Conservation (phyloP, 2,888 invertebrate genomes). For the Andrena praecox region DNA sequence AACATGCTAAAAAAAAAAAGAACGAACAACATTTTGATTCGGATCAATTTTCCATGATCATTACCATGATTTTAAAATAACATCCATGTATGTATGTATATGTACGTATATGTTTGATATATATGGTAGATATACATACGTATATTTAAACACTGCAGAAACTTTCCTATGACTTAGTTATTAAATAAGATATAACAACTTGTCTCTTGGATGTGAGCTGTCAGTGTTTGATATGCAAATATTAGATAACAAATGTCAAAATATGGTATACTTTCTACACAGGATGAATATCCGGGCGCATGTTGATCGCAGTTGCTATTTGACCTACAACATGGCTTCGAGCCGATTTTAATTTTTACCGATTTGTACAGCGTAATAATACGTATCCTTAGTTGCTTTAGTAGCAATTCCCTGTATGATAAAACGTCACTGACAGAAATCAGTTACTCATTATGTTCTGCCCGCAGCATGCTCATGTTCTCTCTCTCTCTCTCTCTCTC, state of each 20-base stretch:
- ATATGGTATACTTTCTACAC: constrained; percentile 31
- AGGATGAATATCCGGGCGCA: constrained; percentile 3
- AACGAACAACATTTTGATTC: constrained; percentile 12
- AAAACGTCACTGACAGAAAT: background rate
- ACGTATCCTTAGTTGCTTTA: constrained; percentile 19
- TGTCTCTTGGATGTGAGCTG: constrained; percentile 19
- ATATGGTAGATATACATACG: too few species aligned
- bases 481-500: constrained; percentile 4
- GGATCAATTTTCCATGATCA: constrained; percentile 24
- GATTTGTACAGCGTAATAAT: constrained; percentile 33
- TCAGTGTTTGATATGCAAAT: constrained; percentile 17
- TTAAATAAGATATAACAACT: constrained; percentile 14
- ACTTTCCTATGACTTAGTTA: constrained; percentile 49
- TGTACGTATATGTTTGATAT: background rate
- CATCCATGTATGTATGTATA: constrained; percentile 31
- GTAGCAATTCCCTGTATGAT: constrained; percentile 1
- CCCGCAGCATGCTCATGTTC: background rate
- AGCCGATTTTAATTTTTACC: constrained; percentile 21
- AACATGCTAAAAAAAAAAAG: constrained; percentile 29
- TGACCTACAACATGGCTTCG: constrained; percentile 1
- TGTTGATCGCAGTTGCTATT: constrained; percentile 10
- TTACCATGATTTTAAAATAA: constrained; percentile 42
- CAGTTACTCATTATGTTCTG: background rate
- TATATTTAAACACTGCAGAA: constrained; percentile 27
- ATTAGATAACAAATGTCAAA: constrained; percentile 25